Evolutionary conservation across 2,888 invertebrate species (phyloP), one percentile per base, ranked within the genome.

Genomic region (Amorpha juglandis): DNA sequence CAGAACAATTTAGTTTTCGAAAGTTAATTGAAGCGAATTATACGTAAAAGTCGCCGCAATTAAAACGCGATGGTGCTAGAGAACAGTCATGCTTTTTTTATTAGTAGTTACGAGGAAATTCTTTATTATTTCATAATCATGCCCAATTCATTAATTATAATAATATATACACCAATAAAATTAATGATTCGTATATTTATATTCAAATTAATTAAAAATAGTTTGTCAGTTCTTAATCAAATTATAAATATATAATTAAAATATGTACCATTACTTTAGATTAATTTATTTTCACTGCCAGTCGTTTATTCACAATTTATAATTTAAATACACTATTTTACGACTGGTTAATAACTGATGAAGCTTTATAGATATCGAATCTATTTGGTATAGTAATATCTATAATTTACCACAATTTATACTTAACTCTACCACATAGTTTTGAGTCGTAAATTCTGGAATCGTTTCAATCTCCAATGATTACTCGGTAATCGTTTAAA

Each of bases 351-450:
- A 9, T 2, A 50, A 50, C 19, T 19, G 50, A 50, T 50, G 50
- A 50, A 50, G 8, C 16, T 48, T 19, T 50, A 50, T 50, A 16
- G 50, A 50, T 50, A 42, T 58, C 0, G 9, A 42, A 42, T 42
- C 16, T 19, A 58, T 38, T 58, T 38, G 8, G 19, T 38, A 58
- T 58, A n/a, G 6, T 42, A 42, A 42, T 42, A 58, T 42, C 19
- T 42, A 19, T 58, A 58, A 58, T 58, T 58, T 58, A 58, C 38
- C 8, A 42, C 19, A 58, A 42, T 42, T 58, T 58, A 38, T 12
- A 58, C 58, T 19, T 42, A 58, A 42, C 11, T 58, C 19, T 38
- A 58, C 11, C 16, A 58, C 16, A 19, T 42, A 42, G 19, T 38
- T 38, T 12, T 9, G 16, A 19, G 58, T 58, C 38, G 58, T 58